Evolutionary conservation across 2,888 invertebrate species (phyloP).

Genomic region (Thalpophila matura): DNA sequence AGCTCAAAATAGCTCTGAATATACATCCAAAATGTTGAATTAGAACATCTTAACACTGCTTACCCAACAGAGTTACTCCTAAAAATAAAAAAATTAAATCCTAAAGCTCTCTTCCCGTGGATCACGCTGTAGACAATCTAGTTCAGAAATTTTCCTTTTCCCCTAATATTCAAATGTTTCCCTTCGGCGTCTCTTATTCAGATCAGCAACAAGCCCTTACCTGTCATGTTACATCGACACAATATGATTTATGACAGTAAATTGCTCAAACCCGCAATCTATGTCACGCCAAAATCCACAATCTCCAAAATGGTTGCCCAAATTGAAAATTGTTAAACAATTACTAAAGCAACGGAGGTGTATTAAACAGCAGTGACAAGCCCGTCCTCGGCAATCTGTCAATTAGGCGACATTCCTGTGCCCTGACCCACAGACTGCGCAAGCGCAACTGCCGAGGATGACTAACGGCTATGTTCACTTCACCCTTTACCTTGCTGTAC

Average conservation of each 20-base stretch:
- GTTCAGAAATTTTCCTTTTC: no score
- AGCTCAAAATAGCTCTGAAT: no score
- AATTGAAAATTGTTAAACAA: constrained; percentile 42
- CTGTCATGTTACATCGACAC: neutral
- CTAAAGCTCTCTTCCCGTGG: no score
- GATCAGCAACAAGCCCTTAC: neutral
- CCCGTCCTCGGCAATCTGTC: constrained; percentile 84
- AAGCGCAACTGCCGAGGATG: constrained; percentile 62
- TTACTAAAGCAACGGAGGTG: constrained; percentile 43
- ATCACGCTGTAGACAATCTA: no score
- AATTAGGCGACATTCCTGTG: constrained; percentile 86
- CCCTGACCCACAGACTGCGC: constrained; percentile 78
- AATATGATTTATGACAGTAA: constrained; percentile 3
- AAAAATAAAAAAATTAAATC: no score
- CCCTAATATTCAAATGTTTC: neutral
- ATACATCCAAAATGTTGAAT: no score
- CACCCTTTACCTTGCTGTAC: constrained; percentile 51
- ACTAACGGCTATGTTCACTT: constrained; percentile 57
- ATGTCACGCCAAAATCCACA: constrained; percentile 14
- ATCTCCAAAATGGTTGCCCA: constrained; percentile 40
- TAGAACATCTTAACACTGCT: no score
- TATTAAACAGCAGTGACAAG: constrained; percentile 64
- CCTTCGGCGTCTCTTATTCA: neutral
- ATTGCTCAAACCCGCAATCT: constrained; percentile 13
- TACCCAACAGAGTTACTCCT: no score